Evolutionary conservation across 37 sponge, comb jelly and placozoan genomes (phyloP).

Genomic region (Hormiphora californensis): DNA sequence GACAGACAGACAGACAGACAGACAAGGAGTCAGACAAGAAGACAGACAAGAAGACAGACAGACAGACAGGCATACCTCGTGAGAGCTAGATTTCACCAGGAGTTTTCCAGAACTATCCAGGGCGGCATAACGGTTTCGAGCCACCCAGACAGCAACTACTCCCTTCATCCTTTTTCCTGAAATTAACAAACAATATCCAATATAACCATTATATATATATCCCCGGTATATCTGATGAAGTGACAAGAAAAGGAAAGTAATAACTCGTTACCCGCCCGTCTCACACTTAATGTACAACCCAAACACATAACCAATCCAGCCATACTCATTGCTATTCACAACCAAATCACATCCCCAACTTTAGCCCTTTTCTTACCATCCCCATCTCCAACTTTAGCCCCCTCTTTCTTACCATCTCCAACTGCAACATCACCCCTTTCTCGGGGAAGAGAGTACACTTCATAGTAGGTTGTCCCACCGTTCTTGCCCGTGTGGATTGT

Average conservation of each 20-base stretch:
- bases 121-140: slow-evolving; percentile 89
- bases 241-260: too few relatives aligned
- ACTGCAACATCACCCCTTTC: neutral
- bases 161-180: slow-evolving; percentile 73
- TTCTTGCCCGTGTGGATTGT: slow-evolving; percentile 60
- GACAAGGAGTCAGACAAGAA: neutral
- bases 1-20: neutral
- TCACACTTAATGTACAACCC: too few relatives aligned
- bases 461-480: slow-evolving; percentile 32
- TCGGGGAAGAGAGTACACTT: slow-evolving; percentile 47
- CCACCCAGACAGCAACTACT: slow-evolving; percentile 81
- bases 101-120: slow-evolving; percentile 83
- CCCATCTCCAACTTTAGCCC: neutral
- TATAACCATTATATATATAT: too few relatives aligned
- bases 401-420: slow-evolving; percentile 1
- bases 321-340: too few relatives aligned
- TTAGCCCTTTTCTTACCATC: neutral
- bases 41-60: too few relatives aligned
- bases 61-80: neutral
- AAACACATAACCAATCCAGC: too few relatives aligned
- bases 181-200: too few relatives aligned
- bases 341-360: too few relatives aligned
- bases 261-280: too few relatives aligned
- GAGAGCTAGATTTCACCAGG: neutral
- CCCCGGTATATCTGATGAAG: too few relatives aligned